These are phyloP conservation scores for Luffia ferchaultella DNA, from an alignment of 2,888 invertebrate species.

Conservation along the genomic window DNA sequence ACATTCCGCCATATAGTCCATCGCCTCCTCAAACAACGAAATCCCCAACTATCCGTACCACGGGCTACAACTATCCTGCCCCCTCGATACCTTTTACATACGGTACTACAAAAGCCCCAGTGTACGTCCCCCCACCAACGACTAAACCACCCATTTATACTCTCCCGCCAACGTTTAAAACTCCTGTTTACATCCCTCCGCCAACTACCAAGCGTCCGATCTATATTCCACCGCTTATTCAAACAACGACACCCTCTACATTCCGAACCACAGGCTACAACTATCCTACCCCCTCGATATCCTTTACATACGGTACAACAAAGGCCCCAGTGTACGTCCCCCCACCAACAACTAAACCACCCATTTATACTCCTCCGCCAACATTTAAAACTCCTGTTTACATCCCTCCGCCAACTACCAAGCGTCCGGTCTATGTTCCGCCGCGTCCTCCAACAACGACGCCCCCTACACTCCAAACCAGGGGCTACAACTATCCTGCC, in stretches of 20 bases:
- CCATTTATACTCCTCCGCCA: neutral
- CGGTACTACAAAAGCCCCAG: neutral
- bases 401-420: constrained; percentile 2
- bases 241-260: constrained; percentile 10
- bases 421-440: constrained; percentile 7
- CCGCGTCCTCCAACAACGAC: constrained; percentile 10
- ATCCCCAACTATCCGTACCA: neutral
- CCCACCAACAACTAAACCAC: constrained; percentile 22
- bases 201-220: constrained; percentile 3
- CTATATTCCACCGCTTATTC: constrained; percentile 8
- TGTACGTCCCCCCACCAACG: neutral
- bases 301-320: constrained; percentile 12
- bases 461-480: constrained; percentile 9
- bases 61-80: neutral
- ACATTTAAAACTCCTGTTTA: neutral
- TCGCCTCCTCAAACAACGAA: neutral
- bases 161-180: neutral
- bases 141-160: neutral
- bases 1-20: constrained; percentile 11
- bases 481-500: constrained; percentile 20
- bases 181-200: constrained; percentile 4
- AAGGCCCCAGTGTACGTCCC: constrained; percentile 9
- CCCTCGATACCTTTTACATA: neutral
- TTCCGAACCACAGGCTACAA: constrained; percentile 16
- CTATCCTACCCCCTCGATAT: constrained; percentile 17